Percentiles rank a stretch among this genome's conserved stretches.
These are phyloP conservation scores for Camelus bactrianus DNA, from an alignment of 2,113 vertebrate genomes.

Conservation along the genomic window DNA sequence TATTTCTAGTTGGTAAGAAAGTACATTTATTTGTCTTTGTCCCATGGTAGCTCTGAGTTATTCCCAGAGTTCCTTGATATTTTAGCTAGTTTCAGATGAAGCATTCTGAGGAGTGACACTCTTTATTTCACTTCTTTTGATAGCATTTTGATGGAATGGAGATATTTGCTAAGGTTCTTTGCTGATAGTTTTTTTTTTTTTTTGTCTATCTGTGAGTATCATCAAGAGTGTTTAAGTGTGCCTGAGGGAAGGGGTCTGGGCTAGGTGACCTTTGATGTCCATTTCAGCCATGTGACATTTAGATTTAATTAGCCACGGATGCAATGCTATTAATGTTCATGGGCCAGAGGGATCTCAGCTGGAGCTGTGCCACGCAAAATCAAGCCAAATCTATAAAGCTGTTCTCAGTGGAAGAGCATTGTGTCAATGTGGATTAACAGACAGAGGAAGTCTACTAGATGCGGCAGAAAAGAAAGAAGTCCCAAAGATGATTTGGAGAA, in stretches of 20 bases:
- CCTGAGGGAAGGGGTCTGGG: constrained; percentile 54
- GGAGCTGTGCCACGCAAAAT: constrained; percentile 63
- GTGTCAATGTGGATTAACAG: neutral
- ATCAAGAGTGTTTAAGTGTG: constrained; percentile 3
- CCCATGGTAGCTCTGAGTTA: neutral
- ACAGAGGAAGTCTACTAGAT: neutral
- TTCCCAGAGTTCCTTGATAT: constrained; percentile 20
- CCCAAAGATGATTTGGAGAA: constrained; percentile 23
- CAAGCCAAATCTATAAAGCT: constrained; percentile 36
- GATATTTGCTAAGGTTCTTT: constrained; percentile 27
- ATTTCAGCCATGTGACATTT: constrained; percentile 66
- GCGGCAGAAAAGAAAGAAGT: neutral
- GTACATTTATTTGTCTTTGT: constrained; percentile 27
- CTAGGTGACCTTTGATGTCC: constrained; percentile 75
- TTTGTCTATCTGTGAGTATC: neutral
- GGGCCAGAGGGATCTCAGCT: constrained; percentile 40
- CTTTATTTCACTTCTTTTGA: neutral
- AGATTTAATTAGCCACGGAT: constrained; percentile 73
- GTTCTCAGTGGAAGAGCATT: constrained; percentile 22
- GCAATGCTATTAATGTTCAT: constrained; percentile 62
- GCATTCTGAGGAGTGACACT: neutral
- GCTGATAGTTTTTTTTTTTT: neutral
- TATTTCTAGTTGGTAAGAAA: constrained; percentile 22
- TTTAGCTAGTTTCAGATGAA: constrained; percentile 35
- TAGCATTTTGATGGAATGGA: neutral